These are phyloP conservation scores for Phyllotis vaccarum DNA, from an alignment of 2,797 vertebrate genomes.

Conservation along the genomic window DNA sequence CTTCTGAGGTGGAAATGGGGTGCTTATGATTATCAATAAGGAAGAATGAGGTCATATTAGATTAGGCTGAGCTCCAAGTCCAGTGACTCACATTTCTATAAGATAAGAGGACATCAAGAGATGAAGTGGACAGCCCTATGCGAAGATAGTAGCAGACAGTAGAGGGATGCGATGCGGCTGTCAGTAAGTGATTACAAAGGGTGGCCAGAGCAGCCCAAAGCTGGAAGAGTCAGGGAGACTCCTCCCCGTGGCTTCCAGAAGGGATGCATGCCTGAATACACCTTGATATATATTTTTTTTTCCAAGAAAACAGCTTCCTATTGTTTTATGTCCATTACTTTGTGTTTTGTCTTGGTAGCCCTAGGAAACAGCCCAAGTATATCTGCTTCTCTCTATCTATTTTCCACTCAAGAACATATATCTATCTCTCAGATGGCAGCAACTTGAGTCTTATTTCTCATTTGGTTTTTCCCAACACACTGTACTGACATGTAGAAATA, in stretches of 20 bases:
- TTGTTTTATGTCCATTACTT: not conserved
- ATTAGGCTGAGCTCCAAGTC: not conserved
- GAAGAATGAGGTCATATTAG: not conserved
- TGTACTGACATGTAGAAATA: not conserved
- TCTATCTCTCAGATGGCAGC: not conserved
- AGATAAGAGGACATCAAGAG: not conserved
- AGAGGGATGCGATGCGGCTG: accelerated
- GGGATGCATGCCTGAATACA: accelerated
- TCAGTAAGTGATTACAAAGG: not conserved
- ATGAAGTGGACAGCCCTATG: accelerated
- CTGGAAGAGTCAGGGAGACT: not conserved
- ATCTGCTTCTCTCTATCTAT: not conserved
- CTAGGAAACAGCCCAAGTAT: not conserved
- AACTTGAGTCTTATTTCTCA: not conserved
- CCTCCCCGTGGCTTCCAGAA: accelerated
- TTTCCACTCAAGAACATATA: not conserved
- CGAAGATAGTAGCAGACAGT: not conserved
- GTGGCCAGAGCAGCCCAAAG: not conserved
- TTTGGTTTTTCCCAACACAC: not conserved
- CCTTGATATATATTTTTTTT: not conserved
- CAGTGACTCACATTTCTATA: not conserved
- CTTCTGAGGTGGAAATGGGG: not conserved
- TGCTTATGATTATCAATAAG: not conserved
- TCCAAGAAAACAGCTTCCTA: not conserved
- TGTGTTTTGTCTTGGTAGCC: not conserved